Evolutionary conservation across 2,888 invertebrate genomes (phyloP).

Genomic region (Nephrotoma guestfalica): DNA sequence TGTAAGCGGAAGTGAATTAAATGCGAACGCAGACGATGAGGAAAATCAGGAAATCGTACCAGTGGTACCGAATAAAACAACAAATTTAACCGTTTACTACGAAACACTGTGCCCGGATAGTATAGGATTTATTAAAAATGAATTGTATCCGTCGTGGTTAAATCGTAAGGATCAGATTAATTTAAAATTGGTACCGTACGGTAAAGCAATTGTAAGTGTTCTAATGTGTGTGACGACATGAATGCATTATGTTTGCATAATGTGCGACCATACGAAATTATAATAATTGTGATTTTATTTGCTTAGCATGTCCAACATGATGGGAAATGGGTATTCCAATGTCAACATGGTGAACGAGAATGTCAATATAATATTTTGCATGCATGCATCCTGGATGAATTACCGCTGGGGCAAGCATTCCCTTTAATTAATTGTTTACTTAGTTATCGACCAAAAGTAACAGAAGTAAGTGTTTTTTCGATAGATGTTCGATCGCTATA

Average conservation of each 20-base stretch:
- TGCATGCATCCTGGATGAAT: conserved; percentile 25
- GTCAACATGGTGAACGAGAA: conserved; percentile 26
- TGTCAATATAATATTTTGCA: conserved; percentile 29
- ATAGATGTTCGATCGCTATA: too few species aligned
- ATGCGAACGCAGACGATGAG: background rate
- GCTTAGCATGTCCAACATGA: background rate
- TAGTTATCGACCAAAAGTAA: background rate
- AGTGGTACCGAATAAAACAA: background rate
- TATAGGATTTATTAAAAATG: conserved; percentile 20
- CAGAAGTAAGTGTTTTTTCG: background rate
- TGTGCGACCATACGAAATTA: background rate
- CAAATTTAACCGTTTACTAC: conserved; percentile 20
- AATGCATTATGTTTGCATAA: background rate
- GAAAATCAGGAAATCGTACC: background rate
- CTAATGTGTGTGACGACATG: background rate
- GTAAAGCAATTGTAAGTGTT: conserved; percentile 25
- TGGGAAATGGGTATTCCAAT: conserved; percentile 14
- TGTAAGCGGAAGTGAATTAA: background rate
- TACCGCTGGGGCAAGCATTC: conserved; percentile 16
- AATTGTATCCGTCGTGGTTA: conserved; percentile 20
- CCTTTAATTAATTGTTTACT: conserved; percentile 25
- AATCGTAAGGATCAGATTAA: conserved; percentile 19
- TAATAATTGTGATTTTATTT: background rate
- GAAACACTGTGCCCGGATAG: conserved; percentile 29
- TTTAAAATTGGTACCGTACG: conserved; percentile 26